Evolutionary conservation across 2,888 invertebrate genomes (phyloP).

Genomic region (Aquatica leii): DNA sequence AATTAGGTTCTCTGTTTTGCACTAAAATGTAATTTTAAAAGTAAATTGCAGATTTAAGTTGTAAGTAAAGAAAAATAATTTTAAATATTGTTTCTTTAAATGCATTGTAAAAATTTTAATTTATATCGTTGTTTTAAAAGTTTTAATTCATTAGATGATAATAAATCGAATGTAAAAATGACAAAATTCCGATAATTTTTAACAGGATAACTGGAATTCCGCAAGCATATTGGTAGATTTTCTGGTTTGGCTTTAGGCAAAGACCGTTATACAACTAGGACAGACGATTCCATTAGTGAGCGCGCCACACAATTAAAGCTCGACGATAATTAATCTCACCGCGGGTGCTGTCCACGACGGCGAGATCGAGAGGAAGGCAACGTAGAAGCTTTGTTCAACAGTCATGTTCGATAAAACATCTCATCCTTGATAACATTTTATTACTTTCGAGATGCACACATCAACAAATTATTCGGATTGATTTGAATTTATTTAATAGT

Average conservation of each 20-base stretch:
- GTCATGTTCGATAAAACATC: slow-evolving; percentile 37
- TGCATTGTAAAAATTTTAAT: slow-evolving; percentile 1
- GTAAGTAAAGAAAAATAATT: too few relatives aligned
- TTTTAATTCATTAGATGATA: not conserved
- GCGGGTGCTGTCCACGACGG: slow-evolving; percentile 38
- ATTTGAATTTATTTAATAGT: slow-evolving; percentile 5
- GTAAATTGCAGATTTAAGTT: too few relatives aligned
- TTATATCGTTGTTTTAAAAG: not conserved
- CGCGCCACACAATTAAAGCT: slow-evolving; percentile 49
- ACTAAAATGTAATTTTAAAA: too few relatives aligned
- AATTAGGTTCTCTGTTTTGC: too few relatives aligned
- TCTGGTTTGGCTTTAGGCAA: slow-evolving; percentile 23
- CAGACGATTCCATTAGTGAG: slow-evolving; percentile 47
- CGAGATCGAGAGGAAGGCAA: slow-evolving; percentile 21
- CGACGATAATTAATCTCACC: slow-evolving; percentile 49
- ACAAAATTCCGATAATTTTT: not conserved
- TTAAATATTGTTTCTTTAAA: too few relatives aligned
- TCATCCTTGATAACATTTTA: slow-evolving; percentile 29
- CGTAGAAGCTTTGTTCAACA: slow-evolving; percentile 28
- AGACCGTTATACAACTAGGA: slow-evolving; percentile 29
- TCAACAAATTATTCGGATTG: slow-evolving; percentile 14
- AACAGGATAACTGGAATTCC: not conserved
- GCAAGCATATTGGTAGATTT: slow-evolving; percentile 20
- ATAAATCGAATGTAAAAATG: not conserved
- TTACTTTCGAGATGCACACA: slow-evolving; percentile 17